Evolutionary conservation across 2,888 invertebrate species (phyloP).

Genomic region (Hipparchia sbordonii): DNA sequence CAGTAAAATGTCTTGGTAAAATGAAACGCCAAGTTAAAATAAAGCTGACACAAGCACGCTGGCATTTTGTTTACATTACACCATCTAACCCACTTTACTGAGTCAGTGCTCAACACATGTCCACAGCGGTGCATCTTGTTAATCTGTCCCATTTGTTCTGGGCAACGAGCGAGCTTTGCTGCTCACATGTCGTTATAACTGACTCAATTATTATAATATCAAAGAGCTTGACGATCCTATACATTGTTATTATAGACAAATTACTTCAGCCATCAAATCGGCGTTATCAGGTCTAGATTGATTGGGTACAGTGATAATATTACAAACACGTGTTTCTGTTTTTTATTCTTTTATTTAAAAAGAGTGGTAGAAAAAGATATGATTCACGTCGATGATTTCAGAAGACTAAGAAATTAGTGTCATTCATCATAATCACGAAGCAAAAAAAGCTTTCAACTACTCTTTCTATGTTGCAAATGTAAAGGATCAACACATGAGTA

Average conservation of each 20-base stretch:
- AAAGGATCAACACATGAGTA: background rate
- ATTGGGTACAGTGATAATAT: background rate
- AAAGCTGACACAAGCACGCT: slow-evolving; percentile 17
- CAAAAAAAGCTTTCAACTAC: background rate
- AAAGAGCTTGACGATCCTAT: background rate
- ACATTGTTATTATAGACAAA: background rate
- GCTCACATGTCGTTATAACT: background rate
- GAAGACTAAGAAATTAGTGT: background rate
- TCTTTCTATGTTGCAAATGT: background rate
- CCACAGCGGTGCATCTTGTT: slow-evolving; percentile 17
- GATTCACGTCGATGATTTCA: background rate
- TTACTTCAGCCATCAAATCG: background rate
- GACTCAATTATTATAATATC: background rate
- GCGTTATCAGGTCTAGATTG: background rate
- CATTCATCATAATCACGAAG: no score
- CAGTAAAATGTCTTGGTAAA: background rate
- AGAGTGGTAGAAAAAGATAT: background rate
- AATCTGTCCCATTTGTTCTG: slow-evolving; percentile 1
- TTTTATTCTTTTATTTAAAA: background rate
- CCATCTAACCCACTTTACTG: slow-evolving; percentile 25
- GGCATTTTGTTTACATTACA: slow-evolving; percentile 25
- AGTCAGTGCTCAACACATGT: slow-evolving; percentile 21
- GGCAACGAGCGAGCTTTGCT: background rate
- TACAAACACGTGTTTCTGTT: background rate
- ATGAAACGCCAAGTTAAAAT: background rate